Evolutionary conservation across 2,888 invertebrate genomes (phyloP), one percentile per base, ranked within the genome.

Genomic region (Diarsia mendica): DNA sequence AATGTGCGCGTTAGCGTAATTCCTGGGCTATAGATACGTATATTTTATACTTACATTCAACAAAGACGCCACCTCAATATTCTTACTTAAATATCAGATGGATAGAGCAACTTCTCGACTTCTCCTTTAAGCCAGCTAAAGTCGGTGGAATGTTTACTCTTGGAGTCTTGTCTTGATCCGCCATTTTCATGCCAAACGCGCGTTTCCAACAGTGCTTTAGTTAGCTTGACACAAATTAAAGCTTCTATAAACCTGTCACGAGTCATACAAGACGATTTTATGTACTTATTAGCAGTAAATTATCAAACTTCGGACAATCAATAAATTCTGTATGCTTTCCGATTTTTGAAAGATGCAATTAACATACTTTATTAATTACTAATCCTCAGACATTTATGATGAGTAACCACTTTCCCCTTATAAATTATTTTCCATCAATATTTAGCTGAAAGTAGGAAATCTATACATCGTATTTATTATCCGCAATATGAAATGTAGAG

Each of bases 1-100:
- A 80, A 75, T 70, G 77, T 76, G 75, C 77, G 53, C 48, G 71
- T 67, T 67, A 67, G 63, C 67, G 68, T 85, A 82, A 87, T 84
- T 80, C 76, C 67, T 68, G 65, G 44, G 61, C 64, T 70, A 49
- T 66, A 63, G 49, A 6, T 55, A n/a, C n/a, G 6, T n/a, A 13
- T 3, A 44, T 61, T 11, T 9, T 39, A 39, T 39, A 39, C 39
- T 44, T 44, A 61, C 11, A 28, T 28, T 28, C 15, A 28, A 10
- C 55, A 53, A 11, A 39, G 48, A 20, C 23, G 10, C 20, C 18
- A 46, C 4, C 9, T 55, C 5, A 33, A 46, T 70, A 44, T 39
- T 70, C 39, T 44, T 44, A 44, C 8, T 20, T n/a, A n/a, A 28
- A 49, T 20, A 28, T 46, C n/a, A 10, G 15, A 39, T 39, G 9